phyloP scores from a whole-genome alignment of 2,888 invertebrate genomes.

The Ochropleura plecta region DNA sequence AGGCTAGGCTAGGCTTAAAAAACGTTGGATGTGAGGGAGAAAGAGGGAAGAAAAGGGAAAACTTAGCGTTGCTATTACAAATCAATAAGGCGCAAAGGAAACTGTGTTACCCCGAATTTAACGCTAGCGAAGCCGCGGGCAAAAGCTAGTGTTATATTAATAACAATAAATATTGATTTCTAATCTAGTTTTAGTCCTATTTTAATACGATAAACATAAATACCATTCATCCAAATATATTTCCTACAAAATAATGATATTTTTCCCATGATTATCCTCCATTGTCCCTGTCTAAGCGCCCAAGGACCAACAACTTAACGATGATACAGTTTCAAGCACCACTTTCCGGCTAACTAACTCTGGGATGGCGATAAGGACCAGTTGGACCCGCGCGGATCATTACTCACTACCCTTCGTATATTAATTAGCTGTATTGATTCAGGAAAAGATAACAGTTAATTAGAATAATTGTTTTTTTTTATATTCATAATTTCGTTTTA shows the following conservation, averaged over 20 bases:
- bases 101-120: too few species aligned
- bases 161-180: background rate
- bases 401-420: constrained; percentile 33
- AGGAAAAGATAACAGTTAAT: background rate
- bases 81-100: too few species aligned
- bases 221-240: background rate
- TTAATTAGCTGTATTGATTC: constrained; percentile 35
- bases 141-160: too few species aligned
- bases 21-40: too few species aligned
- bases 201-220: background rate
- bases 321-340: constrained; percentile 37
- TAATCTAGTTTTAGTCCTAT: too few species aligned
- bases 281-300: background rate
- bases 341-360: constrained; percentile 44
- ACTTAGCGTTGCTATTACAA: too few species aligned
- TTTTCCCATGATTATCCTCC: background rate
- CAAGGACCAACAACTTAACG: constrained; percentile 14
- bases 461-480: constrained; percentile 2
- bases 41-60: too few species aligned
- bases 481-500: too few species aligned
- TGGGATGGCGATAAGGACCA: constrained; percentile 26
- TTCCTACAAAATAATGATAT: background rate
- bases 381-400: constrained; percentile 29
- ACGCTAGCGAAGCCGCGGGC: too few species aligned
- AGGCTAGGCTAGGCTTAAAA: too few species aligned